Percentiles rank a stretch among this genome's conserved stretches.
Evolutionary conservation across 2,888 invertebrate genomes (phyloP).

Genomic region (Drosophila subsilvestris): DNA sequence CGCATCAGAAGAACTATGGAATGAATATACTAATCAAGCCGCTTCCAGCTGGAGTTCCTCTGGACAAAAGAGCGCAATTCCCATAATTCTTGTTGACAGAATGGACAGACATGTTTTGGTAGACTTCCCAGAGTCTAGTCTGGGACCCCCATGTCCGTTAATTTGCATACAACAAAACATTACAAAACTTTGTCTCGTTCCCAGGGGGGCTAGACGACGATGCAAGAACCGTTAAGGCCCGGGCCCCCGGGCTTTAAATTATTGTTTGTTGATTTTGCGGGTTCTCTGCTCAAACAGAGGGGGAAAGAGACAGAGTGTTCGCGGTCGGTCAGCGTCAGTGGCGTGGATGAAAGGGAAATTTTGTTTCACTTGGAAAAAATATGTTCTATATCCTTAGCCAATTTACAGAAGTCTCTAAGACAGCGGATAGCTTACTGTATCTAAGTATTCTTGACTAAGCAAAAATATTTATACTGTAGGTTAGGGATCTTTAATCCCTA

Average conservation of each 20-base stretch:
- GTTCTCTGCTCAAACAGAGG: conserved; percentile 1
- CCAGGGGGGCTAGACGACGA: conserved; percentile 16
- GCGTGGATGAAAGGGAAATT: not conserved
- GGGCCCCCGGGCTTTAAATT: conserved; percentile 20
- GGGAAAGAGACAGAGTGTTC: not conserved
- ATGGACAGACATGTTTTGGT: conserved; percentile 38
- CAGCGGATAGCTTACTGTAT: not conserved
- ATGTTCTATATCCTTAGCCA: too few relatives aligned
- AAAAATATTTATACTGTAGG: too few relatives aligned
- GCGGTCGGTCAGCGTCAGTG: conserved; percentile 9
- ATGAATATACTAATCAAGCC: not conserved
- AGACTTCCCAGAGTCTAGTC: conserved; percentile 16
- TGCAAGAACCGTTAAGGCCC: not conserved
- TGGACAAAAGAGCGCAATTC: conserved; percentile 15
- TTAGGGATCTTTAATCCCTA: not conserved
- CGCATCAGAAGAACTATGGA: conserved; percentile 1
- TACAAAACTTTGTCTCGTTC: conserved; percentile 28
- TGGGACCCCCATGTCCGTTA: conserved; percentile 22
- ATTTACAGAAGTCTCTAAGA: too few relatives aligned
- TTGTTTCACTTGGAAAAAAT: too few relatives aligned
- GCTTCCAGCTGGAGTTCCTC: not conserved
- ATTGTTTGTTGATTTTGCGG: conserved; percentile 44
- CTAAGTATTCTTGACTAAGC: too few relatives aligned
- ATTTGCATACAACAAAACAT: conserved; percentile 42
- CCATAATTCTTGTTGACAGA: conserved; percentile 36